phyloP scores from a whole-genome alignment of 2,888 invertebrate genomes.

The Tetropium fuscum region DNA sequence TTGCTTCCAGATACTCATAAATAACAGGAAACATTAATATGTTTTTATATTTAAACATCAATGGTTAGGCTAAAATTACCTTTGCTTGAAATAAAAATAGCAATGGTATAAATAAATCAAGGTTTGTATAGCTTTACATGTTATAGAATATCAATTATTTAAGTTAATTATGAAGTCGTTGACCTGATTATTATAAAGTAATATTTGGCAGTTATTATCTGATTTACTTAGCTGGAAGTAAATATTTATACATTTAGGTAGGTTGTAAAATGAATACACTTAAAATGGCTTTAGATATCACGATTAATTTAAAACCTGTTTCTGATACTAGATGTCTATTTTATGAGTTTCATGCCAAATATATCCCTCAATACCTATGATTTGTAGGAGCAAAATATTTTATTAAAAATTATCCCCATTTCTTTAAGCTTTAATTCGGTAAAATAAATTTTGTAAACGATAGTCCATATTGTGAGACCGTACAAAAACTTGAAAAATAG shows the following conservation, averaged over 20 bases:
- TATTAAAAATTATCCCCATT: too few species aligned
- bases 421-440: too few species aligned
- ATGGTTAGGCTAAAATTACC: not conserved
- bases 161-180: constrained; percentile 7
- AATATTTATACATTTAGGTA: not conserved
- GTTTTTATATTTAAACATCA: not conserved
- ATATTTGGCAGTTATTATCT: not conserved
- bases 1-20: constrained; percentile 1
- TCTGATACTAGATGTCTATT: too few species aligned
- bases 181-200: not conserved
- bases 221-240: not conserved
- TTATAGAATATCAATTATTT: not conserved
- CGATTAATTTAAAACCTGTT: too few species aligned
- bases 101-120: constrained; percentile 2
- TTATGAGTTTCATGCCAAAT: too few species aligned
- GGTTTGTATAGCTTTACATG: constrained; percentile 2
- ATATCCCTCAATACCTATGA: too few species aligned
- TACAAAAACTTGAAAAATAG: too few species aligned
- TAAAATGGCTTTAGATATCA: too few species aligned
- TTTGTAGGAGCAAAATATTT: too few species aligned
- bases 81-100: not conserved
- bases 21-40: not conserved
- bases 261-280: too few species aligned
- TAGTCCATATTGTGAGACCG: too few species aligned
- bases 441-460: too few species aligned